phyloP scores from a whole-genome alignment of 1,140 invertebrate genomes.

The Aphelinus atriplicis region DNA sequence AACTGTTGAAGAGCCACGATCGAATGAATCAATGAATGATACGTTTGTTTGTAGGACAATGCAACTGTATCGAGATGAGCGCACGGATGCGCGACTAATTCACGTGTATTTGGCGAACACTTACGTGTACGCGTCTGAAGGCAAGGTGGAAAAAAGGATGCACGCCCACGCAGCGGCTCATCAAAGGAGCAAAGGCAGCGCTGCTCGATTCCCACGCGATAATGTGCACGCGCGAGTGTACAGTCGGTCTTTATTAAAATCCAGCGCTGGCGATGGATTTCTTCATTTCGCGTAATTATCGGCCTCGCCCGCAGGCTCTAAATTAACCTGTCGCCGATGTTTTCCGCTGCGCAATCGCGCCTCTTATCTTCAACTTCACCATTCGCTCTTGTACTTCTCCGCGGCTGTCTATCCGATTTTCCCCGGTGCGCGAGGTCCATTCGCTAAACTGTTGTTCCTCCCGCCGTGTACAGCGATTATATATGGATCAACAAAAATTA shows the following conservation, averaged over 20 bases:
- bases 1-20: too few species aligned
- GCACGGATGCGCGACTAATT: too few species aligned
- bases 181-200: neutral
- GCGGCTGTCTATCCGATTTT: conserved; percentile 19
- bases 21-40: too few species aligned
- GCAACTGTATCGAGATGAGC: too few species aligned
- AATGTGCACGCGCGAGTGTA: neutral
- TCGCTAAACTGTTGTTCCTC: too few species aligned
- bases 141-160: too few species aligned
- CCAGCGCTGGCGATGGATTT: conserved; percentile 15
- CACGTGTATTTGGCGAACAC: too few species aligned
- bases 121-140: too few species aligned
- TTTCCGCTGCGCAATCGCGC: neutral
- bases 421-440: too few species aligned
- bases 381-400: neutral
- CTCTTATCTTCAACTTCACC: neutral
- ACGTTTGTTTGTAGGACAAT: too few species aligned
- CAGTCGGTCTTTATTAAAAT: conserved; percentile 32
- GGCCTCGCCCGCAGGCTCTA: conserved; percentile 5
- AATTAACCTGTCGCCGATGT: conserved; percentile 33
- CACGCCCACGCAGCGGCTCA: conserved; percentile 24
- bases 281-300: conserved; percentile 35
- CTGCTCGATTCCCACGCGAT: conserved; percentile 20
- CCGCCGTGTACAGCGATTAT: too few species aligned
- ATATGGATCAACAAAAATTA: too few species aligned